Conservation (phyloP, 1,140 invertebrate genomes). For the Idris sp. region DNA sequence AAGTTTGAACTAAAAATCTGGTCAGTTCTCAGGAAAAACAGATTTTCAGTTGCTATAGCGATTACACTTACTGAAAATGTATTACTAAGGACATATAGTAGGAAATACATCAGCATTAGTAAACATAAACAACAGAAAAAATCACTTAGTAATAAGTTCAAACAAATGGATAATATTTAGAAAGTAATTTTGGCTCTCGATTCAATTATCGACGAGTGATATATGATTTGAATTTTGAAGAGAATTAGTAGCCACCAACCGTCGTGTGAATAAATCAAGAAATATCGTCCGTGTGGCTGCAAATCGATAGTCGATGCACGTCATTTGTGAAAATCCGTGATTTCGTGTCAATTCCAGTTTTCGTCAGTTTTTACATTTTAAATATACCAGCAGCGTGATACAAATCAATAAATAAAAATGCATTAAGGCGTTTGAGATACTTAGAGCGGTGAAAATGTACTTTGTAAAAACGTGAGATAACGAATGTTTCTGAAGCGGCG, state of each 20-base stretch:
- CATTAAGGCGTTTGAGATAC: constrained; percentile 29
- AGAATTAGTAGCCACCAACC: constrained; percentile 59
- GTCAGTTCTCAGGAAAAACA: constrained; percentile 21
- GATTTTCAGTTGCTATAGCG: constrained; percentile 13
- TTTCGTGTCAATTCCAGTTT: constrained; percentile 62
- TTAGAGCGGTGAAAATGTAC: not conserved
- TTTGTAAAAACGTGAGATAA: not conserved
- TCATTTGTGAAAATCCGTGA: constrained; percentile 63
- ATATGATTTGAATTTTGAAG: constrained; percentile 59
- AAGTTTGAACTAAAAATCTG: constrained; percentile 38
- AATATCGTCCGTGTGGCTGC: constrained; percentile 51
- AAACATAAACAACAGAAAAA: constrained; percentile 16
- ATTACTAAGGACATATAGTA: constrained; percentile 24
- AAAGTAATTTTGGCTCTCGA: constrained; percentile 46
- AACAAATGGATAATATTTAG: constrained; percentile 55
- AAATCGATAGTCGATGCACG: constrained; percentile 64
- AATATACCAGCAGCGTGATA: constrained; percentile 28
- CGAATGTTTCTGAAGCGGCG: no score
- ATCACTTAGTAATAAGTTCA: constrained; percentile 16
- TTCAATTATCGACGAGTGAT: constrained; percentile 62
- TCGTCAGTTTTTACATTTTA: constrained; percentile 61
- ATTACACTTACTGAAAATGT: constrained; percentile 9
- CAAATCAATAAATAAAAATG: constrained; percentile 53
- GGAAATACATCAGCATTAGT: constrained; percentile 16
- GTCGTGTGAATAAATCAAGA: constrained; percentile 66